Evolutionary conservation across 2,113 vertebrate genomes (phyloP).

Genomic region (Callionymus lyra): DNA sequence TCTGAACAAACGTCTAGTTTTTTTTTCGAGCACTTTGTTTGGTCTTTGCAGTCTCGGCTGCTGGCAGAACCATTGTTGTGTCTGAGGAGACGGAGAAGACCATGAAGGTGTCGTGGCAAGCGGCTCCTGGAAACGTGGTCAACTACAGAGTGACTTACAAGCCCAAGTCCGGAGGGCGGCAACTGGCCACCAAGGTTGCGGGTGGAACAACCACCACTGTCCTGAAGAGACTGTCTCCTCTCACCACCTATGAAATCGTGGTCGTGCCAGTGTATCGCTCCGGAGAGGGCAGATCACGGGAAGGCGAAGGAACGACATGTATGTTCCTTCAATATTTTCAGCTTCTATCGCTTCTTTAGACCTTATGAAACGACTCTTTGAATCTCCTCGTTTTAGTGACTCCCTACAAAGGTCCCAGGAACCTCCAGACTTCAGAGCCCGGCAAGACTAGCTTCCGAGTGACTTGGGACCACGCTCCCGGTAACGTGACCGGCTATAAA

Average conservation of each 20-base stretch:
- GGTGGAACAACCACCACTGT: slow-evolving; percentile 72
- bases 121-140: slow-evolving; percentile 82
- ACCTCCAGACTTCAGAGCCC: slow-evolving; percentile 90
- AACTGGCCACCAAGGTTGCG: slow-evolving; percentile 77
- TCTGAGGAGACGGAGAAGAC: slow-evolving; percentile 84
- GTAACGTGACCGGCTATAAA: slow-evolving; percentile 88
- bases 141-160: slow-evolving; percentile 89
- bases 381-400: slow-evolving; percentile 67
- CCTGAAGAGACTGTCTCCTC: slow-evolving; percentile 76
- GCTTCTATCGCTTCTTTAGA: too few relatives aligned
- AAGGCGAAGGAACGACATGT: slow-evolving; percentile 92
- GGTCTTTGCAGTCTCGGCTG: slow-evolving; percentile 70
- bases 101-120: slow-evolving; percentile 85
- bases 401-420: slow-evolving; percentile 85
- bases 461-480: slow-evolving; percentile 89
- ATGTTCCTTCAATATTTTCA: slow-evolving; percentile 21
- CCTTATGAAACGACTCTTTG: too few relatives aligned
- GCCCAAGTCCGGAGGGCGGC: slow-evolving; percentile 72
- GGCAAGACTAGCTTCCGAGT: slow-evolving; percentile 91
- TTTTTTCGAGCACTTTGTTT: slow-evolving; percentile 7
- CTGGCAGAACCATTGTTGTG: slow-evolving; percentile 71
- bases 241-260: slow-evolving; percentile 83
- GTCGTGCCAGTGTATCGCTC: slow-evolving; percentile 83
- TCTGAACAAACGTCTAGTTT: slow-evolving; percentile 19
- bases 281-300: slow-evolving; percentile 83